These are phyloP conservation scores for Loris lydekkerianus DNA, from an alignment of 2,797 vertebrate genomes.

Conservation along the genomic window DNA sequence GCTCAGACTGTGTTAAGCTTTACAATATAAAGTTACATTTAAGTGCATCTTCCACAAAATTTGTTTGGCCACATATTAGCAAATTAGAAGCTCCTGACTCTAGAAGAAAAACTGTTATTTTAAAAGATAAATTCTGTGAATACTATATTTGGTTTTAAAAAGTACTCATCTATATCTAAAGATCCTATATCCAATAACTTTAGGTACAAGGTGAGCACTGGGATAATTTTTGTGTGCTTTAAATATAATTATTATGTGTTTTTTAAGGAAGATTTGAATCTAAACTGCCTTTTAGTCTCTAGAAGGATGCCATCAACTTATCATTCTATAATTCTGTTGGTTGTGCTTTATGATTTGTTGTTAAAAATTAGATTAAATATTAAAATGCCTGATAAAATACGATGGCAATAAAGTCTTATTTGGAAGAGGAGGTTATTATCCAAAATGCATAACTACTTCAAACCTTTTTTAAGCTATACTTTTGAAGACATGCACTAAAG, in stretches of 20 bases:
- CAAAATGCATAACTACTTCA: slow-evolving; percentile 40
- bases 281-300: slow-evolving; percentile 56
- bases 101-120: slow-evolving; percentile 35
- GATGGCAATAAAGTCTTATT: background rate
- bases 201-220: background rate
- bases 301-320: slow-evolving; percentile 38
- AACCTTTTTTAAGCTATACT: background rate
- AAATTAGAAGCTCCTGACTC: background rate
- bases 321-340: slow-evolving; percentile 42
- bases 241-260: background rate
- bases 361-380: slow-evolving; percentile 19
- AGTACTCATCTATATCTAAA: background rate
- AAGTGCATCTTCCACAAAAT: background rate
- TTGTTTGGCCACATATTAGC: background rate
- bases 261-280: slow-evolving; percentile 37
- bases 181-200: background rate
- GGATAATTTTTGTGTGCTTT: background rate
- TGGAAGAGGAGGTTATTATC: background rate
- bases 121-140: slow-evolving; percentile 14
- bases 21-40: background rate
- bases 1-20: background rate
- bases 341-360: slow-evolving; percentile 32
- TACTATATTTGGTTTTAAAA: slow-evolving; percentile 16
- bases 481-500: slow-evolving; percentile 28
- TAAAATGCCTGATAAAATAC: slow-evolving; percentile 44